Base-by-base conservation (phyloP, 2,797 vertebrate species). In the Spinibarbus caldwelli region DNA sequence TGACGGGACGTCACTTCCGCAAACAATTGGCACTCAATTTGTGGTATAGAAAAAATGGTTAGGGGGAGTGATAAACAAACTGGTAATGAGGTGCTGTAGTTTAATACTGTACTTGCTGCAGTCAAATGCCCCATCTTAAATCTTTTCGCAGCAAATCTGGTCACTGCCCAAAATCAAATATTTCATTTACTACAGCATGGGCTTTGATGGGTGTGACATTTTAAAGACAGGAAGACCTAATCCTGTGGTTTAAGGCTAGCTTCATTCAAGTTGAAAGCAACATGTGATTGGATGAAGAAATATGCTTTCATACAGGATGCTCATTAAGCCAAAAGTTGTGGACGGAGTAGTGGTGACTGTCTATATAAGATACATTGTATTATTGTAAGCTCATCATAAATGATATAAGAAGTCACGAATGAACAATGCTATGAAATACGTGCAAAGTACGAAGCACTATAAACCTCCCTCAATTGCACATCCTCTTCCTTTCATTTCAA, bases 11-110 rank as follows among this genome's bases (percentile, higher is more conserved):
- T 92, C 92, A 92, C 92, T 86, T 93, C 88, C 54, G 86, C 81
- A 89, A 91, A 91, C 89, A 90, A 93, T 92, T 94, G 94, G 94
- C 93, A 94, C 94, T 93, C 87, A 75, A 82, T 82, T 88, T 87
- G 87, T 87, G 90, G 91, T 85, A 87, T 90, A 87, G 84, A 78
- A 91, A 85, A 84, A 47, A 79, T 87, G 87, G 49, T 76, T 67
- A 49, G 54, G 26, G 45, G 68, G 54, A 72, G 75, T 80, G 19
- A 62, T 86, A 88, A 89, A 29, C 73, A 86, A 45, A 85, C 34
- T 75, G 83, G 29, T 45, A 78, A 87, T 91, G 85, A 86, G 93
- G 91, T 41, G 62, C 87, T 91, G 90, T 84, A 81, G 80, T 78
- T 78, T 87, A 85, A 85, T 85, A 85, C 83, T 85, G 83, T 62